These are phyloP conservation scores for Smutsia gigantea DNA, from an alignment of 2,797 vertebrate species.

Conservation along the genomic window DNA sequence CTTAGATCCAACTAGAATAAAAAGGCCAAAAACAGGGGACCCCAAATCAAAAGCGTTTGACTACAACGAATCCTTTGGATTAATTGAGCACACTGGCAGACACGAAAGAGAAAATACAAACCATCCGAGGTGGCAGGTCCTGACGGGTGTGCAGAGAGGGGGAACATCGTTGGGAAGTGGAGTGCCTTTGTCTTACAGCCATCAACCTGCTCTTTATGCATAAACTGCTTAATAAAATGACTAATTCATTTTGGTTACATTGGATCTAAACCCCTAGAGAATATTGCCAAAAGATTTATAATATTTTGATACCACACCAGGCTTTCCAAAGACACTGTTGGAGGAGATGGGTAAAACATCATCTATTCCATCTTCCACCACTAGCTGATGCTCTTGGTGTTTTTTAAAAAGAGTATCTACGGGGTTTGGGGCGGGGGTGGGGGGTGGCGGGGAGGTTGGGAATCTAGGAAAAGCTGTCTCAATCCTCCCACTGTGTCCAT, in stretches of 20 bases:
- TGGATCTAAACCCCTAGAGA: neutral
- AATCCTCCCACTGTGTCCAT: conserved; percentile 58
- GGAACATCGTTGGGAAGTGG: fast-evolving
- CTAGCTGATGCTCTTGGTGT: conserved; percentile 79
- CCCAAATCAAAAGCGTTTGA: neutral
- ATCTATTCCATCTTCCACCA: conserved; percentile 22
- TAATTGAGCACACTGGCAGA: neutral
- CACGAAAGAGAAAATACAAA: neutral
- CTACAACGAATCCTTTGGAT: neutral
- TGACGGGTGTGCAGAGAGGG: fast-evolving
- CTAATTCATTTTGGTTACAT: neutral
- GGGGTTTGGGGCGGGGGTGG: neutral
- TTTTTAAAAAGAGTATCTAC: neutral
- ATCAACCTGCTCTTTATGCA: conserved; percentile 27
- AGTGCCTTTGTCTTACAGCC: neutral
- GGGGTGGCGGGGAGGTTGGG: neutral
- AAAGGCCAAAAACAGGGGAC: neutral
- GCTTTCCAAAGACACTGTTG: neutral
- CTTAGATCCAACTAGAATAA: neutral
- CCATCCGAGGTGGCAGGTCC: neutral
- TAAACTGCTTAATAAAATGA: conserved; percentile 27
- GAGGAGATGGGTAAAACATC: neutral
- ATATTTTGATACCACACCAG: neutral
- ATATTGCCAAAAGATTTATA: neutral
- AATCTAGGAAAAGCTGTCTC: conserved; percentile 33